Evolutionary conservation across 2,113 vertebrate species (phyloP), one percentile per base, ranked within the genome.

Genomic region (Serilophus lunatus): DNA sequence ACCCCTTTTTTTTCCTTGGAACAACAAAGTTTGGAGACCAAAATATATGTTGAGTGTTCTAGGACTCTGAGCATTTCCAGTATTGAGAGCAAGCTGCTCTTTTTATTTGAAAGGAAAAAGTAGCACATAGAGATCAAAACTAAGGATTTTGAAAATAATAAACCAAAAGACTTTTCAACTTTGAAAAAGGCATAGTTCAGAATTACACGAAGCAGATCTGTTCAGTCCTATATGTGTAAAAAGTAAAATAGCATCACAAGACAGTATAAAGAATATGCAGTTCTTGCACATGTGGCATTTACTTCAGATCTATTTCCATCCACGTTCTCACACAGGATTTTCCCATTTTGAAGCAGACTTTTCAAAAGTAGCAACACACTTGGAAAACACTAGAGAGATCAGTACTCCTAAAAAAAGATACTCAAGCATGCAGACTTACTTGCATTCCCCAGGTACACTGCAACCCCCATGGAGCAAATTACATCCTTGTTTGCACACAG

Each of bases 401-500:
- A 66, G 11, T 19, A 75, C 17, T 77, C 12, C 6, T 11, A 22
- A 19, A 28, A 47, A 29, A 51, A 40, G 6, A 59, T 20, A 94
- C 6, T 68, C 22, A 88, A 94, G 49, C 25, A 36, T 12, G 35
- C 24, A 92, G 65, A 98, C 99, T 99, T 98, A 99, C 99, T 95
- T 98, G 99, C 99, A 99, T 77, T 99, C 98, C 81, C 99, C 99
- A 2, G 99, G 99, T 75, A 88, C 81, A 3, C 71, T 83, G 82
- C 99, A 99, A 12, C 92, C 97, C 47, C 99, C 99, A 10, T 99
- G 99, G 79, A 98, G 94, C 77, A 98, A 96, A 95, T 98, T 99
- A 95, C 99, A 99, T 82, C 99, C 99, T 94, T 98, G 99, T 91
- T 98, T 99, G 95, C 99, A 99, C 96, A 99, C 98, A 33, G 99